Base-by-base conservation (phyloP, 2,888 invertebrate genomes). In the Copidosoma aretas region DNA sequence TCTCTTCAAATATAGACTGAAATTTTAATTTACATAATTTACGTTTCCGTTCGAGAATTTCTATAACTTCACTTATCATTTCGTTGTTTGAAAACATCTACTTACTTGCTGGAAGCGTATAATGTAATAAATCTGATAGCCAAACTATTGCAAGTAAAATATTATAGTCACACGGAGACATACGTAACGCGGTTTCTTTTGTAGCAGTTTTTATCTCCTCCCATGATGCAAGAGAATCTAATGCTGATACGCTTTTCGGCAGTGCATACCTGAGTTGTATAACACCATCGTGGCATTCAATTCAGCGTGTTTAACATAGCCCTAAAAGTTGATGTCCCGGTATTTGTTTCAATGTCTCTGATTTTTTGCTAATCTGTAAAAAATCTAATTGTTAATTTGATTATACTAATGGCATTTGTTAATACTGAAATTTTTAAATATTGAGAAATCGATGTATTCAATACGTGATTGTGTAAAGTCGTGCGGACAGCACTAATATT, bases 311-410 rank as follows among this genome's bases (percentile, higher is more conserved):
- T 46, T 65, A 53, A 52, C 67, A 70, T 3, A 70, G 51, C 17
- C 67, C 57, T 24, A 24, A 60, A 10, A 60, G n/a, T 52, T 59
- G 39, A 21, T 32, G 32, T 32, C 32, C 32, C 8, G 8, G 32
- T 5, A 32, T 32, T 3, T 32, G 3, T 32, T 32, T 32, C 32
- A 32, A 8, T 5, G 62, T 57, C 24, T 24, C 19, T n/a, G 4
- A 56, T 54, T 39, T 59, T 70, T 66, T n/a, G 51, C 54, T 53
- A 52, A 68, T 46, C 49, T 22, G 22, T 60, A 22, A 19, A 52
- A 51, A 68, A 71, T n/a, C 15, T 19, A 39, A 71, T 64, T 3
- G 64, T 61, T 61, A 41, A 49, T 57, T 71, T 68, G 61, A 71
- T 71, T n/a, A 49, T 64, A 32, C 61, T 64, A n/a, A 69, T 21